Percentiles rank a stretch among this genome's conserved stretches.
Evolutionary conservation across 2,888 invertebrate genomes (phyloP).

Genomic region (Pycnomerus fuliginosus): DNA sequence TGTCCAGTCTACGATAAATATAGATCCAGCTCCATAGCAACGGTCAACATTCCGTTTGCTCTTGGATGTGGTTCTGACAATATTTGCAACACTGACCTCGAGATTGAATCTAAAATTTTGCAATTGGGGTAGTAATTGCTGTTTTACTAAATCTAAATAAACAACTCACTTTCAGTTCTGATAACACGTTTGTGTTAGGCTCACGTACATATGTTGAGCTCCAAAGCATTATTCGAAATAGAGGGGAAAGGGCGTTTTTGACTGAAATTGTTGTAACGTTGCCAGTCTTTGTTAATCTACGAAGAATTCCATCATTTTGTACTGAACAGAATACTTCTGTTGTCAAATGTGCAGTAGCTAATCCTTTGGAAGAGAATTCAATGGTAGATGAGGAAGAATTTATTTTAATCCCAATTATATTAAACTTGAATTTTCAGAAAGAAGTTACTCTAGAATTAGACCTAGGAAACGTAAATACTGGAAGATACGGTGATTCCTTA

Average conservation of each 20-base stretch:
- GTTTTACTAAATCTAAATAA: constrained; percentile 21
- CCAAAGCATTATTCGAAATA: constrained; percentile 46
- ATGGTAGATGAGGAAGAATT: not conserved
- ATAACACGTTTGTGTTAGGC: constrained; percentile 43
- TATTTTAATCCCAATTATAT: constrained; percentile 6
- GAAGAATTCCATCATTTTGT: constrained; percentile 36
- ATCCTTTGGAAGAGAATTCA: constrained; percentile 37
- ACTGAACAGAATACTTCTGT: constrained; percentile 29
- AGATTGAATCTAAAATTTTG: constrained; percentile 30
- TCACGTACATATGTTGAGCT: constrained; percentile 41
- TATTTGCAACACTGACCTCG: constrained; percentile 56
- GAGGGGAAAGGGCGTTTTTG: constrained; percentile 55
- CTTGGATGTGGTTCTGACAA: constrained; percentile 60
- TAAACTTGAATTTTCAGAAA: constrained; percentile 33
- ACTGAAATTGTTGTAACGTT: constrained; percentile 53
- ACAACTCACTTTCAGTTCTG: constrained; percentile 19
- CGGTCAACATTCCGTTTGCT: constrained; percentile 41
- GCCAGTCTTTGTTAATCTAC: constrained; percentile 43
- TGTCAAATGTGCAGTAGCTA: constrained; percentile 42
- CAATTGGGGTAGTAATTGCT: constrained; percentile 2
- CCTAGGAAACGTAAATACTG: constrained; percentile 38
- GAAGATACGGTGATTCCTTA: constrained; percentile 28
- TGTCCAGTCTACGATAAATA: constrained; percentile 32
- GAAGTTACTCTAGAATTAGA: constrained; percentile 38
- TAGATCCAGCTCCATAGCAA: constrained; percentile 29